A percentile compares a stretch with the other conserved stretches of the same genome.
phyloP scores from a whole-genome alignment of 2,888 invertebrate genomes.

The Andrena fulva region DNA sequence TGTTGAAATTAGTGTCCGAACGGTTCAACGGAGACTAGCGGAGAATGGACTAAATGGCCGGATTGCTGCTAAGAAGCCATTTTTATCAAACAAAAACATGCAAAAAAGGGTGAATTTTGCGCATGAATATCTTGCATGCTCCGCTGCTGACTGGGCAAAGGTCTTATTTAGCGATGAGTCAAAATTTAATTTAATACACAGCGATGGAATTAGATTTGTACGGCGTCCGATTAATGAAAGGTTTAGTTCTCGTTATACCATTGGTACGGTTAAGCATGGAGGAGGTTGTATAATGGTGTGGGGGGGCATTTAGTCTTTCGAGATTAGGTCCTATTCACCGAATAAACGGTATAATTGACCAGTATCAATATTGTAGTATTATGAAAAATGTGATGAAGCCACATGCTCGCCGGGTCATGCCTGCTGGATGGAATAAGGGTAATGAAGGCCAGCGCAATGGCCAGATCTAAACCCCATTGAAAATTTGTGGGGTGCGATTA shows the following conservation, averaged over 20 bases:
- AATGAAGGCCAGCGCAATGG: no score
- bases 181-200: neutral
- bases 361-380: neutral
- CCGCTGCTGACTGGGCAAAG: neutral
- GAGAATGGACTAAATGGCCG: neutral
- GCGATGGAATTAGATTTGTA: neutral
- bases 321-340: neutral
- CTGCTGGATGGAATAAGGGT: no score
- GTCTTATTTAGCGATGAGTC: neutral
- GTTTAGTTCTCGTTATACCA: neutral
- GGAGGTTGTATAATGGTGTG: neutral
- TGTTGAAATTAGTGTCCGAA: neutral
- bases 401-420: neutral
- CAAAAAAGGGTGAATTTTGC: neutral
- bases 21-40: conserved; percentile 1
- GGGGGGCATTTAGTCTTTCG: neutral
- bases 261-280: neutral
- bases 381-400: neutral
- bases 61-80: neutral
- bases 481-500: no score
- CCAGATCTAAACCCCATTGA: no score
- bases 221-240: neutral
- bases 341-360: neutral
- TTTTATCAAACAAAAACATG: neutral
- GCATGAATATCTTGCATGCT: neutral